Base-by-base conservation (phyloP, 1,140 invertebrate genomes). In the Sweltsa coloradensis region DNA sequence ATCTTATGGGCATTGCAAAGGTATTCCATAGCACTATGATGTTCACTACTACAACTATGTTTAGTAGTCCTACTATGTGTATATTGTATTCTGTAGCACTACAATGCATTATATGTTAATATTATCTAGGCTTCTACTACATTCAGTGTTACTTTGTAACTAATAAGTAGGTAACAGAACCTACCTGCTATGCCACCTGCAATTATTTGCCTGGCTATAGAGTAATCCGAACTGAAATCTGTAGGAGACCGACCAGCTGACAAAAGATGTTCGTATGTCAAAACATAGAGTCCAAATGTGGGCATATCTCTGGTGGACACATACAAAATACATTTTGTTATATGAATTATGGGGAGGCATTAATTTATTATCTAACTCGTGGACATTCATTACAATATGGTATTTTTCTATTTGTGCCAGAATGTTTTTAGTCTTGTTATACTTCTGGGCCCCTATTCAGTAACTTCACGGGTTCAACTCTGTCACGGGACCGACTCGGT, bases 241-340 rank as follows among this genome's bases (percentile, higher is more conserved):
- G 37, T 37, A 22, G 24, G 16, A 36, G 27, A 37, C 21, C 16
- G 14, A 14, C 36, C 29, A 14, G 22, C 7, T 37, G 6, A 9
- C 22, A 37, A 14, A 9, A 37, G 34, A 41, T 27, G 52, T 51
- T 70, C 67, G 54, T 73, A 75, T 5, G 62, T 53, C 0, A 64
- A 47, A 54, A 73, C 66, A 55, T 74, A 83, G 14, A 78, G 59
- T 24, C 72, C 72, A 59, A 70, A 75, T 5, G 76, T 73, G 14
- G 79, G 69, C 26, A 76, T 66, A 61, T 83, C 81, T 51, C 80
- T 75, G 42, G 36, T 52, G 55, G 24, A 13, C 36, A 31, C 44
- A 40, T 37, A 18, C 2, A 50, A 44, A 41, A 6, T 26, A 51
- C 26, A 6, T 14, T 22, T 21, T 11, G 11, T 19, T 7, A 39